Evolutionary conservation across 2,113 vertebrate species (phyloP).

Genomic region (Manacus vitellinus): DNA sequence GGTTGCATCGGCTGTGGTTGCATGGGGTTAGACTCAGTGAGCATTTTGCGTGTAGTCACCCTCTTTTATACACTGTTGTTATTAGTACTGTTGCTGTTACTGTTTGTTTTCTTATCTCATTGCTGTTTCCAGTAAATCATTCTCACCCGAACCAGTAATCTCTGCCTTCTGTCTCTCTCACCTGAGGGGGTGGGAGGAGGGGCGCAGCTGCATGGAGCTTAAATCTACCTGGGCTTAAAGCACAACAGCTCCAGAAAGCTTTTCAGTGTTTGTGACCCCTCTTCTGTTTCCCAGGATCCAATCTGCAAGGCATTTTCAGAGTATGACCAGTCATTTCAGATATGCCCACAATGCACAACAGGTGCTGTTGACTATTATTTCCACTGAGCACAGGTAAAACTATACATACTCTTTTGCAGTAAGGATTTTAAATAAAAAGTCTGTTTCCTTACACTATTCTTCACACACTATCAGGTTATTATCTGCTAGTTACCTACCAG

Average conservation of each 20-base stretch:
- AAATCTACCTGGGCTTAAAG: background rate
- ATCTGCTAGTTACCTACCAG: background rate
- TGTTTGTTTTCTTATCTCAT: background rate
- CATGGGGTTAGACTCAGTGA: background rate
- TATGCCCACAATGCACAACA: background rate
- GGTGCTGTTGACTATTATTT: background rate
- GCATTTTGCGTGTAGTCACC: background rate
- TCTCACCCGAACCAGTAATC: background rate
- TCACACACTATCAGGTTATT: background rate
- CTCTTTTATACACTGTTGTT: background rate
- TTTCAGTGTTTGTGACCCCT: background rate
- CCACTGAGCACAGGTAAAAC: background rate
- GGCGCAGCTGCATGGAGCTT: background rate
- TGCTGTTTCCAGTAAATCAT: background rate
- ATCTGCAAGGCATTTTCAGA: background rate
- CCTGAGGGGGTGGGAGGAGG: background rate
- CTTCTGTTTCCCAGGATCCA: background rate
- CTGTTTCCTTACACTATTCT: background rate
- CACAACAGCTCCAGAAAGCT: accelerated
- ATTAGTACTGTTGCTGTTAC: background rate
- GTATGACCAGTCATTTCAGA: background rate
- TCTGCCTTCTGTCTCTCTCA: background rate
- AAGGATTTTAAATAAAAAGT: background rate
- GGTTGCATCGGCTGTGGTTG: background rate
- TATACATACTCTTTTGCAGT: background rate